phyloP scores from a whole-genome alignment of 2,888 invertebrate species.

The Gasteruption jaculator region DNA sequence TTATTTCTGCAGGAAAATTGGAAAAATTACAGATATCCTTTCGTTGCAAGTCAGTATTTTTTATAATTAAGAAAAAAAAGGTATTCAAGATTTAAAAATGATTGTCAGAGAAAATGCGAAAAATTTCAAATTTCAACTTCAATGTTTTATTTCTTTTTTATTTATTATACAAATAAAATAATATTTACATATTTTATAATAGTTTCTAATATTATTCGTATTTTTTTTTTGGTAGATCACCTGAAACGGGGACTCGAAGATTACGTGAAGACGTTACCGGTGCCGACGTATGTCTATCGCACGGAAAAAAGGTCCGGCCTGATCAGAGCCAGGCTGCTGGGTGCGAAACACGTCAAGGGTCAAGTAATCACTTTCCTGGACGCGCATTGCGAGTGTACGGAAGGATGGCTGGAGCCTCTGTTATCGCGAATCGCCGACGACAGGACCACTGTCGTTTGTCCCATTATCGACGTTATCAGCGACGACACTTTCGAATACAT shows the following conservation, averaged over 20 bases:
- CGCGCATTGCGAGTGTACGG: constrained; percentile 97
- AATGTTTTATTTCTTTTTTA: constrained; percentile 5
- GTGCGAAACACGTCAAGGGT: constrained; percentile 88
- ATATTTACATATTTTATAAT: no score
- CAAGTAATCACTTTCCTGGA: constrained; percentile 95
- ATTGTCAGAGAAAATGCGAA: no score
- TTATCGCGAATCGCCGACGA: constrained; percentile 88
- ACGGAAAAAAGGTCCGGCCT: constrained; percentile 92
- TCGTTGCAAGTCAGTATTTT: no score
- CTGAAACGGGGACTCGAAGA: constrained; percentile 84
- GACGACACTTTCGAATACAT: constrained; percentile 99
- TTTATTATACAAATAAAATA: neutral
- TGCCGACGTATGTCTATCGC: constrained; percentile 81
- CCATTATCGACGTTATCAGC: constrained; percentile 98
- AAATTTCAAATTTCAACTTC: constrained; percentile 1
- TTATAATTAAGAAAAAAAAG: no score
- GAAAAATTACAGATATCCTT: no score
- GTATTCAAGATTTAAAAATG: no score
- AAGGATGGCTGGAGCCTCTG: constrained; percentile 98
- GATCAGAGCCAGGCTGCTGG: constrained; percentile 90
- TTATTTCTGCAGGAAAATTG: no score
- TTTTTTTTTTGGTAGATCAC: constrained; percentile 63
- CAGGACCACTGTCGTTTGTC: constrained; percentile 91
- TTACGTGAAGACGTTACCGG: constrained; percentile 80
- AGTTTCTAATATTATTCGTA: neutral